Evolutionary conservation across 2,888 invertebrate genomes (phyloP), one percentile per base, ranked within the genome.

Genomic region (Orthosia incerta): DNA sequence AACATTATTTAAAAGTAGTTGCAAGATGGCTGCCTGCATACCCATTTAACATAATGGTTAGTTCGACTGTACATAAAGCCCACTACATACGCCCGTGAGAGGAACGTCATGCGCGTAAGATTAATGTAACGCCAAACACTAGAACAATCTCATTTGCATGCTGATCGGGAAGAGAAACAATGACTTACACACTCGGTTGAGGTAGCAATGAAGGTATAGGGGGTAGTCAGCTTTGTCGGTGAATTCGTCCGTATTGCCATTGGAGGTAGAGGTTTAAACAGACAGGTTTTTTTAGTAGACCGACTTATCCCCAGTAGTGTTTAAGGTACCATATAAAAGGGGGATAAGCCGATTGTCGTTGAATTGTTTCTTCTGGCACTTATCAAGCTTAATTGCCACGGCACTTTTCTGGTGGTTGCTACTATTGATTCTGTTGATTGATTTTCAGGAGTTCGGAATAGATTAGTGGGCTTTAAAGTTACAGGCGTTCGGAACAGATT

Each of bases 111-210:
- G 80, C 51, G 66, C 73, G 45, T 64, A 79, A 83, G 84, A 80
- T 80, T 70, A 80, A 80, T 80, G 80, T 64, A 70, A 72, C 72
- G 67, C 70, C 80, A 67, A 80, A 83, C 80, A 73, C 80, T 67
- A 61, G 70, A 74, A 78, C 73, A 70, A 74, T 57, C 74, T 80
- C 53, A 83, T 80, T 80, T 83, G 74, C 80, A 80, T 80, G 62
- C 70, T 79, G 84, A 80, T 83, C 80, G 80, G 83, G 45, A 83
- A 74, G 80, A 74, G 80, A 80, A 80, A 80, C 80, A 83, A 79
- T 83, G 70, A 70, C 77, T 66, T 80, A 82, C 66, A 60, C 55
- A 50, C 66, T 62, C 56, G 31, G 23, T 18, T 26, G 23, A 45
- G 55, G 45, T 53, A 45, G 78, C 50, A 68, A 45, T 50, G 53